These are phyloP conservation scores for Callipepla californica DNA, from an alignment of 2,113 vertebrate genomes.

Conservation along the genomic window DNA sequence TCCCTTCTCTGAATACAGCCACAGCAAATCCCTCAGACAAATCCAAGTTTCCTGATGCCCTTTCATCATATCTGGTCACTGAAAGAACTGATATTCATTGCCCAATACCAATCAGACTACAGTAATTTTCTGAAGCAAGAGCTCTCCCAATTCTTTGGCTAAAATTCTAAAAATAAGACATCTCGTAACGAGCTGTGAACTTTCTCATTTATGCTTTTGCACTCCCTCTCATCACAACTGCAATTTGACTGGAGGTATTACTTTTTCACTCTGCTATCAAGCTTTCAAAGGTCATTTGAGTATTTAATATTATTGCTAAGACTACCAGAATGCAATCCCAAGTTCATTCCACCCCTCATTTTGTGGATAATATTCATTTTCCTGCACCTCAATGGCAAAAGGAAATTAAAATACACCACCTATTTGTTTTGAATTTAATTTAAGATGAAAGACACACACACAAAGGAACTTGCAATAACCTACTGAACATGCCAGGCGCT, in stretches of 20 bases:
- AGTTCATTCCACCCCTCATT: neutral
- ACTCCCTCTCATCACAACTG: neutral
- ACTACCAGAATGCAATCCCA: neutral
- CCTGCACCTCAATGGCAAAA: neutral
- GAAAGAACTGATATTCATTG: neutral
- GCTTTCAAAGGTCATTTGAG: neutral
- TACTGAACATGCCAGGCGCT: neutral
- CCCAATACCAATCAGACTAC: neutral
- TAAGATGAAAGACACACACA: neutral
- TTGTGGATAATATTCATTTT: neutral
- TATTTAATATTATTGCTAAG: neutral
- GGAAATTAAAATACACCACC: neutral
- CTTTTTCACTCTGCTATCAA: neutral
- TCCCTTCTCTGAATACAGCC: neutral
- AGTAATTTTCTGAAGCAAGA: neutral
- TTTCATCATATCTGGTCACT: neutral
- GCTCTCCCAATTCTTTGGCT: neutral
- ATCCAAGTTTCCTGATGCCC: conserved; percentile 47
- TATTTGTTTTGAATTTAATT: neutral
- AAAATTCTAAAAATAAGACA: neutral
- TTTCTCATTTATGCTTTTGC: neutral
- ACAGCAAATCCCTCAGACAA: neutral
- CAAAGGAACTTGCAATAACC: neutral
- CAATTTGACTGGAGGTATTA: neutral
- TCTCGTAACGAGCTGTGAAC: neutral